Conservation (phyloP, 2,113 vertebrate species). For the Rynchops niger region DNA sequence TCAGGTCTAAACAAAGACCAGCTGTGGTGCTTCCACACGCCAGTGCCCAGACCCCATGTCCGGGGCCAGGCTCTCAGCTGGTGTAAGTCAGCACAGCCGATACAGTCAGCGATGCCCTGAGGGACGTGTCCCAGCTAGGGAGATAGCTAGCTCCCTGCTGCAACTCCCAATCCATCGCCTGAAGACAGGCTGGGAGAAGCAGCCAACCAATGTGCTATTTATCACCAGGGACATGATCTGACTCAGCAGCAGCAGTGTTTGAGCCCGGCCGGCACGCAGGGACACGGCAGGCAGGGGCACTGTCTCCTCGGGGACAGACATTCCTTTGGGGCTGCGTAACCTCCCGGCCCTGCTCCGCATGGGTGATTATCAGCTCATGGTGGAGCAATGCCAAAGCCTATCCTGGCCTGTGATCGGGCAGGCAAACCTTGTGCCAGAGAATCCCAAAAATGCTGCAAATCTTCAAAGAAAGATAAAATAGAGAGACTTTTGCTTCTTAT, state of each 20-base stretch:
- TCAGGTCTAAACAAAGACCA: not conserved
- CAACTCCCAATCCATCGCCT: not conserved
- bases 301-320: not conserved
- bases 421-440: conserved; percentile 39
- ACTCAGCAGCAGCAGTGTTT: not conserved
- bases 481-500: conserved; percentile 20
- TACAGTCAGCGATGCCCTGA: rapidly evolving
- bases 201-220: not conserved
- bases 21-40: rapidly evolving
- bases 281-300: not conserved
- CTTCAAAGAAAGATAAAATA: conserved; percentile 46
- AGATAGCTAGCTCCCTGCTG: not conserved
- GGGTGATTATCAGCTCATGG: not conserved
- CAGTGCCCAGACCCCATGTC: not conserved
- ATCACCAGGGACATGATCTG: rapidly evolving
- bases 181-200: not conserved
- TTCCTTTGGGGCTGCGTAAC: not conserved
- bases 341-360: rapidly evolving
- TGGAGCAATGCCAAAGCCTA: not conserved
- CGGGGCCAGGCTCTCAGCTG: not conserved
- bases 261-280: rapidly evolving
- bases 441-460: conserved; percentile 41
- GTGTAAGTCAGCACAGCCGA: not conserved
- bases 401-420: not conserved
- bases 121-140: not conserved